A percentile compares a stretch with the other conserved stretches of the same genome.
phyloP scores from a whole-genome alignment of 35 echinoderm and acorn worm species.

The Patiria miniata region DNA sequence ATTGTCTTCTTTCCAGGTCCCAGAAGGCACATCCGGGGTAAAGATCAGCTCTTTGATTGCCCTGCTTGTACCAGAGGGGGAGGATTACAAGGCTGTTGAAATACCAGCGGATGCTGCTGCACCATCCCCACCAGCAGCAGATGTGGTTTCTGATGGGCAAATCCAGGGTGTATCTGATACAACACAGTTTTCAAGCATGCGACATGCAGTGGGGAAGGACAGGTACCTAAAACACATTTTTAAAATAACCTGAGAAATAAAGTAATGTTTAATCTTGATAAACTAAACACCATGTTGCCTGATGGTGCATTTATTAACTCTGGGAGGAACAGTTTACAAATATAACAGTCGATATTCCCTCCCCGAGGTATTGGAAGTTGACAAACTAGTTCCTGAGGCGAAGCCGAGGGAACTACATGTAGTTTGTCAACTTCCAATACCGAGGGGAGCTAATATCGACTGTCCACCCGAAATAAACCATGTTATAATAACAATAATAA shows the following conservation, averaged over 20 bases:
- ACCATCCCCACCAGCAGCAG: neutral
- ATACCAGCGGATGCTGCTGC: conserved; percentile 51
- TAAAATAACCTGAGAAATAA: no score
- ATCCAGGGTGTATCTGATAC: conserved; percentile 30
- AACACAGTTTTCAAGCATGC: conserved; percentile 41
- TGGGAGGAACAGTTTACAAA: no score
- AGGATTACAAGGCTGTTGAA: conserved; percentile 89
- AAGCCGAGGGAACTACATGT: no score
- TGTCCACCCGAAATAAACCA: no score
- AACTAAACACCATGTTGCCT: neutral
- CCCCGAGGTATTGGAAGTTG: no score
- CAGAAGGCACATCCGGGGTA: conserved; percentile 73
- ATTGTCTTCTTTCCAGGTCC: conserved; percentile 41
- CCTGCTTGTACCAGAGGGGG: conserved; percentile 81
- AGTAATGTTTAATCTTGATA: no score
- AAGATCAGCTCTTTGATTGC: conserved; percentile 71
- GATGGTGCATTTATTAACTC: neutral
- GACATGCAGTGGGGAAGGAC: conserved; percentile 44
- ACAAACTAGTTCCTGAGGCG: no score
- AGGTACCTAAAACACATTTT: conserved; percentile 35
- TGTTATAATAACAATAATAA: no score
- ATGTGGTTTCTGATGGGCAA: neutral
- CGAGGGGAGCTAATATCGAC: no score
- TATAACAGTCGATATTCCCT: no score
- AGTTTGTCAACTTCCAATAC: no score